Conservation (phyloP, 1,140 invertebrate genomes). For the Eumaeus atala region DNA sequence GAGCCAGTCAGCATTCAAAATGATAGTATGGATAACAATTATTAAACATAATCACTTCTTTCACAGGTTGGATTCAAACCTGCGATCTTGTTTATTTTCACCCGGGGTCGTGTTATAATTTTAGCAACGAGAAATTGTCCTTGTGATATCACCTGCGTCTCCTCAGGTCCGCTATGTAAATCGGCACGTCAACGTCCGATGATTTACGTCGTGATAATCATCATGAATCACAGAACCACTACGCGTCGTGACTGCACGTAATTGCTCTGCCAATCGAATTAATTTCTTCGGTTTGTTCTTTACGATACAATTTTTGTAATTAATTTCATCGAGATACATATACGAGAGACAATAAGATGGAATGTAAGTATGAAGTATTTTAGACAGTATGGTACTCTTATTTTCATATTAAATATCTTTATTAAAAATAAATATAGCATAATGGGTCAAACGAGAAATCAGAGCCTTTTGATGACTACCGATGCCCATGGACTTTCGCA, state of each 20-base stretch:
- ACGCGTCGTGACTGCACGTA: constrained; percentile 59
- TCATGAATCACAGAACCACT: constrained; percentile 49
- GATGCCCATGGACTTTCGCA: too few relatives aligned
- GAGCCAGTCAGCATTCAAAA: too few relatives aligned
- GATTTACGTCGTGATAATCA: constrained; percentile 53
- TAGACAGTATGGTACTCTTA: too few relatives aligned
- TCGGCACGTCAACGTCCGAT: constrained; percentile 43
- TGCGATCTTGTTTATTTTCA: too few relatives aligned
- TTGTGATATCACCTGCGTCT: constrained; percentile 35
- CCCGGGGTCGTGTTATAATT: constrained; percentile 9
- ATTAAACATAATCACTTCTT: too few relatives aligned
- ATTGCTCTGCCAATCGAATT: constrained; percentile 67
- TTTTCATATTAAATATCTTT: too few relatives aligned
- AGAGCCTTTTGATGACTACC: too few relatives aligned
- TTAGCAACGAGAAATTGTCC: constrained; percentile 21
- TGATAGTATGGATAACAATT: too few relatives aligned
- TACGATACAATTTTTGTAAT: constrained; percentile 61
- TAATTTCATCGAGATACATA: constrained; percentile 53
- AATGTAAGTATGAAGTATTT: too few relatives aligned
- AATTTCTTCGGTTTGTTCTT: constrained; percentile 58
- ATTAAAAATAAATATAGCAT: too few relatives aligned
- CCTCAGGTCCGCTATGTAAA: constrained; percentile 50
- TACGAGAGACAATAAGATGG: constrained; percentile 25
- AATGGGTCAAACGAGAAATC: too few relatives aligned
- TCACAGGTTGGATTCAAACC: too few relatives aligned